These are phyloP conservation scores for Camelus dromedarius DNA, from an alignment of 2,113 vertebrate genomes.

Conservation along the genomic window DNA sequence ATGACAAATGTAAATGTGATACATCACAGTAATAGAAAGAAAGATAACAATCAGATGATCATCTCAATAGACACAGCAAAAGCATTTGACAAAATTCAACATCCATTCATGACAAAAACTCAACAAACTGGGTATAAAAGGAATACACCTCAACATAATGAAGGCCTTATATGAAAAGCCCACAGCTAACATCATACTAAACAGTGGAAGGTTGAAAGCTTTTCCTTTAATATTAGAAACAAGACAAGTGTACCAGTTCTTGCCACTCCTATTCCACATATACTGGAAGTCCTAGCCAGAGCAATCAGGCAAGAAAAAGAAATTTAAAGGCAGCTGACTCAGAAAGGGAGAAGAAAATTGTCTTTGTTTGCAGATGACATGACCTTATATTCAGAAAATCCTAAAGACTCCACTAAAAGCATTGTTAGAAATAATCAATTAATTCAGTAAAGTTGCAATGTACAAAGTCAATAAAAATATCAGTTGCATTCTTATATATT, in stretches of 20 bases:
- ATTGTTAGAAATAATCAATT: not conserved
- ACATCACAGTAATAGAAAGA: not conserved
- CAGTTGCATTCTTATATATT: not conserved
- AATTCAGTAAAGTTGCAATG: not conserved
- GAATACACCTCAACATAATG: not conserved
- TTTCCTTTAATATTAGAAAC: not conserved
- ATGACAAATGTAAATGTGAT: not conserved
- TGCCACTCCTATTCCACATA: not conserved
- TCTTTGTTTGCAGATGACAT: not conserved
- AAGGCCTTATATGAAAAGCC: not conserved
- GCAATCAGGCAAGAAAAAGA: not conserved
- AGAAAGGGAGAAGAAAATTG: not conserved
- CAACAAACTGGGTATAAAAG: not conserved
- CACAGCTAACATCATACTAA: not conserved
- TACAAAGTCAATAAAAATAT: not conserved
- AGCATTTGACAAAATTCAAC: not conserved
- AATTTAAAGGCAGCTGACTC: not conserved
- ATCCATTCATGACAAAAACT: not conserved
- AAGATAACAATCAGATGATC: not conserved
- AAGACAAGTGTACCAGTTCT: not conserved
- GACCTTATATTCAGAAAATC: not conserved
- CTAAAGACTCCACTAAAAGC: not conserved
- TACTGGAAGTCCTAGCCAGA: not conserved
- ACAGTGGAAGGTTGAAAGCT: not conserved
- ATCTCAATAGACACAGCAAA: not conserved